These are phyloP conservation scores for Perithous albicinctus DNA, from an alignment of 2,888 invertebrate species.

Conservation along the genomic window DNA sequence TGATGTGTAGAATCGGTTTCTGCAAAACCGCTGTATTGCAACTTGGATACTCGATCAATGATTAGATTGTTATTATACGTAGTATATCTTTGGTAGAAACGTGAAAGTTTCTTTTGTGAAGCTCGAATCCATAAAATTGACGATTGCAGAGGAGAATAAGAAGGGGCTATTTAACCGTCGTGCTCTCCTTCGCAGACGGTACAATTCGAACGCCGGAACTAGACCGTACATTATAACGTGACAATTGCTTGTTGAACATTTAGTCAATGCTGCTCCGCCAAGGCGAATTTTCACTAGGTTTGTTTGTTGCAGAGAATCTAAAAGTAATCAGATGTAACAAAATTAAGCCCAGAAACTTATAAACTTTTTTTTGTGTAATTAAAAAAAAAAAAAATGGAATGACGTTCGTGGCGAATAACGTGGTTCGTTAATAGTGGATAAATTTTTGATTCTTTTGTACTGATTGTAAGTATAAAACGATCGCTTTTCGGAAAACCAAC, in stretches of 20 bases:
- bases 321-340: background rate
- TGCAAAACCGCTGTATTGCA: no score
- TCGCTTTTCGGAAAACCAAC: background rate
- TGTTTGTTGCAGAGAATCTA: background rate
- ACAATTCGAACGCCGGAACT: conserved; percentile 26
- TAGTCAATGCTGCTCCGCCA: background rate
- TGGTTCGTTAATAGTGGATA: background rate
- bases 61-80: no score
- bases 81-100: background rate
- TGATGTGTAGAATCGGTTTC: no score
- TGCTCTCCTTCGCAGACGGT: conserved; percentile 33
- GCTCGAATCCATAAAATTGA: conserved; percentile 41
- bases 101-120: conserved; percentile 30
- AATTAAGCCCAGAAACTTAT: no score
- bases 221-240: conserved; percentile 10
- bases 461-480: background rate
- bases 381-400: no score
- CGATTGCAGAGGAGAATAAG: conserved; percentile 13
- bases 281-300: background rate
- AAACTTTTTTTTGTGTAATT: no score
- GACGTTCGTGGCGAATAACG: no score
- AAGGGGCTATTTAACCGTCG: conserved; percentile 10
- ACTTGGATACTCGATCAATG: no score
- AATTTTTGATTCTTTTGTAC: no score
- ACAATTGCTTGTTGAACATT: background rate